Base-by-base conservation (phyloP, 1,140 invertebrate genomes). In the Meloidogyne chitwoodi region DNA sequence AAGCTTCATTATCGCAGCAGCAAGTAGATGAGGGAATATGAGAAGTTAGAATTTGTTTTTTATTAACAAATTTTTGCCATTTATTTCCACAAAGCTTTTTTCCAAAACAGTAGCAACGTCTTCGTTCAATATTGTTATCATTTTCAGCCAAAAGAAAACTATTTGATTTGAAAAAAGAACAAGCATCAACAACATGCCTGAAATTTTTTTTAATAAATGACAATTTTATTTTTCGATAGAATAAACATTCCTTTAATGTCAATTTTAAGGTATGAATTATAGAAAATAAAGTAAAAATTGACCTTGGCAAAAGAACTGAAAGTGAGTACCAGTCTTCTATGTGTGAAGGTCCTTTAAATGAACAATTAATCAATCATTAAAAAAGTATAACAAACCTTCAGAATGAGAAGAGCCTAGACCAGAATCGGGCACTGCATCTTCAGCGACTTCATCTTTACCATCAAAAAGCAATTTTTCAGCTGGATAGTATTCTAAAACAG, bases 121-220 rank as follows among this genome's bases (percentile, higher is more conserved):
- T 68, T 16, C 74, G 29, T 41, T 84, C 80, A 70, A 81, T 81
- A 62, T 81, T 81, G 78, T 83, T 78, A 22, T 44, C 26, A 34
- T 67, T 74, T 4, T 78, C 77, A 63, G 79, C 77, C 63, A 85
- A 70, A 26, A 85, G 75, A 22, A 76, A 75, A 12, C 76, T 75
- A 69, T 86, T 86, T 16, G 67, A 77, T 71, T 87, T 87, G 83
- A 86, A 86, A 75, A 86, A 86, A 26, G 84, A 83, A 68, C 85
- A 86, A 11, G 85, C 85, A 44, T 86, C 85, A 16, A 86, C 85
- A 22, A 86, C 84, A 73, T 86, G 76, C 76, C 83, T 84, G 72
- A 71, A 84, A 83, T 44, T 10, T 22, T 29, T 75, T 14, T 14
- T 3, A 70, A 70, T 44, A 16, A 27, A n/a, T n/a, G n/a, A n/a